Conservation (phyloP, 2,113 vertebrate genomes). For the Paramormyrops kingsleyae region DNA sequence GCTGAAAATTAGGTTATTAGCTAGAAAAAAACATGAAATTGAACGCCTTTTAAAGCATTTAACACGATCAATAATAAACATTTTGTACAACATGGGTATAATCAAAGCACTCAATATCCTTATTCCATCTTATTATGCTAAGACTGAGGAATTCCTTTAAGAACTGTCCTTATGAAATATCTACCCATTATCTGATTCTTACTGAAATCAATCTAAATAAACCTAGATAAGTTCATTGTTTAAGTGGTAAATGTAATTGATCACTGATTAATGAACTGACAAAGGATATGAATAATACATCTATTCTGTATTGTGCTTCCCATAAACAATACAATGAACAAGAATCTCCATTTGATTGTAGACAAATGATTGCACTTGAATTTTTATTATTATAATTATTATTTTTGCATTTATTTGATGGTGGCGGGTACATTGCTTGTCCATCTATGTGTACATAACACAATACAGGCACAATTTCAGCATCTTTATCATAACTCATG, state of each 20-base stretch:
- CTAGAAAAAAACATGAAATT: not conserved
- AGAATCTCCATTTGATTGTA: not conserved
- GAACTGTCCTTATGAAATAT: not conserved
- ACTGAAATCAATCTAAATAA: not conserved
- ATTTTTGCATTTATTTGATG: not conserved
- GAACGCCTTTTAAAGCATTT: not conserved
- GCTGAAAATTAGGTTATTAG: not conserved
- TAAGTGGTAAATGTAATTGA: not conserved
- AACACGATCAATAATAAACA: not conserved
- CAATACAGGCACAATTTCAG: not conserved
- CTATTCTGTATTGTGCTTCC: not conserved
- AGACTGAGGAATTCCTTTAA: not conserved
- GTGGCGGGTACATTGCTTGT: not conserved
- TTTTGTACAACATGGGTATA: not conserved
- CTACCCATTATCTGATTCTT: not conserved
- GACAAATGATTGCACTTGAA: not conserved
- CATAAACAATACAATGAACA: not conserved
- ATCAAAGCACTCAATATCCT: not conserved
- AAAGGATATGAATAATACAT: not conserved
- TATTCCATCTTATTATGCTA: not conserved
- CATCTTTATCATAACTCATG: not conserved
- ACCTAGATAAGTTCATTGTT: not conserved
- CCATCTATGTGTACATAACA: not conserved
- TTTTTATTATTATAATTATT: not conserved
- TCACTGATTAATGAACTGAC: not conserved